Base-by-base conservation (phyloP, 1,140 invertebrate genomes). In the Cryptotermes secundus region DNA sequence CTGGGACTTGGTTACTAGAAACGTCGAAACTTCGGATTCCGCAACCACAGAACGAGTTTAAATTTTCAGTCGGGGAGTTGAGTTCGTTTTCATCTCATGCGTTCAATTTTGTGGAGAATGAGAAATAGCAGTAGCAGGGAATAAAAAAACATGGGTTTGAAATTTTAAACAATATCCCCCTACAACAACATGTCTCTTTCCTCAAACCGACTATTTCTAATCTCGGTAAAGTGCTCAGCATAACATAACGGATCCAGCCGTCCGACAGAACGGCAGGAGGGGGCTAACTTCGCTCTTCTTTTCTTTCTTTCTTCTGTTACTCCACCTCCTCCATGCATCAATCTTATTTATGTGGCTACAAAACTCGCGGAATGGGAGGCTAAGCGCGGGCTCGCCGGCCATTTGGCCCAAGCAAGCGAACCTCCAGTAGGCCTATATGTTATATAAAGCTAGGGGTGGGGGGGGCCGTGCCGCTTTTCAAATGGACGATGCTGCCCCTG, bases 281-380 rank as follows among this genome's bases (percentile, higher is more conserved):
- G 42, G 38, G 26, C 7, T 26, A 2, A 42, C 49, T 34, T 53
- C 81, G 6, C 24, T 31, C 42, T 45, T n/a, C 31, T 45, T 22
- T 31, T 82, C 84, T 80, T 86, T 82, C 85, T 84, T 86, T 86
- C 87, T 84, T n/a, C n/a, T 86, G 79, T 49, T 84, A 83, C 83
- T 86, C 86, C 85, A 83, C 86, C 86, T 86, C 80, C 65, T 79
- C 85, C 84, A 85, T 83, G 87, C 88, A 88, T 88, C 87, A 87
- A 88, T 88, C 87, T 88, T 88, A 88, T 89, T 89, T 89, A 89
- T 89, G 88, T 88, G 87, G 88, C 87, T 86, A 89, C 88, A 89
- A 89, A 89, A 87, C 88, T 86, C 85, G 86, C 85, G 85, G 79
- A 83, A 85, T 85, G 85, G 85, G 65, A 53, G 82, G n/a, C n/a